Conservation (phyloP, 2,888 invertebrate species). For the Chaitophorus viminalis region DNA sequence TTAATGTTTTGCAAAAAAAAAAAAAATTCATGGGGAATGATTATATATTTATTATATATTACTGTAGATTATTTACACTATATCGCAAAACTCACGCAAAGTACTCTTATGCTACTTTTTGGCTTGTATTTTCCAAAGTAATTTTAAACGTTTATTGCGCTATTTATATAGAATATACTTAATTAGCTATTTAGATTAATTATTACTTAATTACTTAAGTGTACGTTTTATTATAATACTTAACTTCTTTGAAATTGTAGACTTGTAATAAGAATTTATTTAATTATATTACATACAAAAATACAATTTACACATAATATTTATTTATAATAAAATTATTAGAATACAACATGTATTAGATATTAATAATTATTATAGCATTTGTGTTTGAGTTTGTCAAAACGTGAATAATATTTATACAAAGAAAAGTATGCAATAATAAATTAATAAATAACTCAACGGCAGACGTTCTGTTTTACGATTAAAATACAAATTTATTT, state of each 20-base stretch:
- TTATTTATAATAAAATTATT: conserved; percentile 8
- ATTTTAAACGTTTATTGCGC: conserved; percentile 28
- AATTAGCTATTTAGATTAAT: conserved; percentile 16
- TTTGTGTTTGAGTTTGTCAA: conserved; percentile 45
- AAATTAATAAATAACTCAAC: not conserved
- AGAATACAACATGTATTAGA: conserved; percentile 6
- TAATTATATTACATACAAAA: conserved; percentile 11
- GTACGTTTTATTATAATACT: conserved; percentile 18
- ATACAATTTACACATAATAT: not conserved
- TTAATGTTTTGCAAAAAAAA: conserved; percentile 11
- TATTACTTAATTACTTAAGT: conserved; percentile 32
- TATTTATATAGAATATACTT: conserved; percentile 4
- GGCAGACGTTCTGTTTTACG: not conserved
- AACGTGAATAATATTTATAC: not conserved
- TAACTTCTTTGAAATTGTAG: conserved; percentile 15
- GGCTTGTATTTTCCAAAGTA: conserved; percentile 18
- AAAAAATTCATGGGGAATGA: conserved; percentile 43
- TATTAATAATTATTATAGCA: not conserved
- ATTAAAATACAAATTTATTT: not conserved
- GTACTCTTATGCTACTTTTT: conserved; percentile 15
- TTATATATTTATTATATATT: conserved; percentile 47
- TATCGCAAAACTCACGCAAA: conserved; percentile 25
- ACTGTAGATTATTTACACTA: not conserved
- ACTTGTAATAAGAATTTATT: not conserved
- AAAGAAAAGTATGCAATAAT: not conserved